These are phyloP conservation scores for Aramus guarauna DNA, from an alignment of 2,113 vertebrate genomes.

Conservation along the genomic window DNA sequence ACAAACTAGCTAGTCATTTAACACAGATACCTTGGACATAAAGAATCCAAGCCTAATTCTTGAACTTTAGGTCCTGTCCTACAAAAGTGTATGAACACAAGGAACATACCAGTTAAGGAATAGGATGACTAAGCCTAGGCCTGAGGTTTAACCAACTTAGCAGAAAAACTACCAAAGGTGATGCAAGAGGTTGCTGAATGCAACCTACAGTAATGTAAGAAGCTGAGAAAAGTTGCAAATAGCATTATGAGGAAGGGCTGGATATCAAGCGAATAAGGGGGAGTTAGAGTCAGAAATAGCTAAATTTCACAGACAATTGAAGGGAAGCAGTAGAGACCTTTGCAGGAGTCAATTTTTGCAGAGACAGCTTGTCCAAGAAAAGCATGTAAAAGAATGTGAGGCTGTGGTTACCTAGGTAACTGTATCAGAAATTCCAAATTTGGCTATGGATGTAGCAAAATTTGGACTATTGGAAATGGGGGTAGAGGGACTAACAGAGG, in stretches of 20 bases:
- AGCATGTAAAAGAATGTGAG: background rate
- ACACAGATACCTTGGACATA: background rate
- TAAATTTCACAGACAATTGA: background rate
- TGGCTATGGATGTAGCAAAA: background rate
- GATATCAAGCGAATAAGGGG: background rate
- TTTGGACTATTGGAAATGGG: background rate
- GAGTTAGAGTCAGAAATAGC: background rate
- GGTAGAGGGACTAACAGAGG: background rate
- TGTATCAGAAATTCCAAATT: background rate
- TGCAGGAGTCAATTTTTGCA: background rate
- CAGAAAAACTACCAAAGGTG: background rate
- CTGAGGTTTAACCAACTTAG: background rate
- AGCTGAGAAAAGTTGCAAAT: background rate
- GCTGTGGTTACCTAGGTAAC: background rate
- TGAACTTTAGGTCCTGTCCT: background rate
- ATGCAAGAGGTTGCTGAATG: background rate
- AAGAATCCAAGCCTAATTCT: background rate
- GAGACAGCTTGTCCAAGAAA: background rate
- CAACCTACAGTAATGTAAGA: background rate
- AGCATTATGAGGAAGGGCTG: background rate
- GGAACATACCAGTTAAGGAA: background rate
- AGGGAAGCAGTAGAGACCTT: background rate
- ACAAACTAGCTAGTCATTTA: background rate
- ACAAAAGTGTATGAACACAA: rapidly evolving
- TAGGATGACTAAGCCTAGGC: rapidly evolving